phyloP scores from a whole-genome alignment of 2,113 vertebrate species.

The Chamaetylas fuelleborni region DNA sequence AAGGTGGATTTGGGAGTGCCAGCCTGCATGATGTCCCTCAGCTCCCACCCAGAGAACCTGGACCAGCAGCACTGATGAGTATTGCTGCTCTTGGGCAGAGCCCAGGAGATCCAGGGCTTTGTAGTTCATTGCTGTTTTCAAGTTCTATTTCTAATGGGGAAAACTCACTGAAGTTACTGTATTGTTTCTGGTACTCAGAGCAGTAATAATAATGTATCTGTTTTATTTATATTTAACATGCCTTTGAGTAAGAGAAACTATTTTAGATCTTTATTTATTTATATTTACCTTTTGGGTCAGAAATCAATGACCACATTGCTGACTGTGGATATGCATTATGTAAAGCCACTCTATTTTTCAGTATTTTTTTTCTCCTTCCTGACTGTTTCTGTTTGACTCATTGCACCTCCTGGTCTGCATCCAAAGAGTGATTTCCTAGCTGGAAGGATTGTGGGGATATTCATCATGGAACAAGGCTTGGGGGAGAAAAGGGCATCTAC shows the following conservation, averaged over 20 bases:
- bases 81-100: neutral
- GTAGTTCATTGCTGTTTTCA: neutral
- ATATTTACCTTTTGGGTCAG: neutral
- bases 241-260: conserved; percentile 46
- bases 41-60: neutral
- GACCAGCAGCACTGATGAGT: too few species aligned
- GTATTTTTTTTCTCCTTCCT: neutral
- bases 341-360: neutral
- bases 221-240: conserved; percentile 24
- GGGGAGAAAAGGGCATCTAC: neutral
- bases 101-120: neutral
- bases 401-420: conserved; percentile 28
- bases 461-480: neutral
- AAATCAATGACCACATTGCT: conserved; percentile 21
- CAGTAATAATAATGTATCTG: neutral
- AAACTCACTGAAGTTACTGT: neutral
- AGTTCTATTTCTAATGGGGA: neutral
- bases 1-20: accelerated
- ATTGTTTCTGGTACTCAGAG: neutral
- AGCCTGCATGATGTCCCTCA: neutral
- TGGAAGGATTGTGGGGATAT: neutral
- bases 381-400: neutral
- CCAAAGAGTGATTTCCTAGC: conserved; percentile 6
- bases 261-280: conserved; percentile 50
- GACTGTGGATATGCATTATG: neutral